Base-by-base conservation (phyloP, 1,140 invertebrate species). In the Drosophila seguyi region DNA sequence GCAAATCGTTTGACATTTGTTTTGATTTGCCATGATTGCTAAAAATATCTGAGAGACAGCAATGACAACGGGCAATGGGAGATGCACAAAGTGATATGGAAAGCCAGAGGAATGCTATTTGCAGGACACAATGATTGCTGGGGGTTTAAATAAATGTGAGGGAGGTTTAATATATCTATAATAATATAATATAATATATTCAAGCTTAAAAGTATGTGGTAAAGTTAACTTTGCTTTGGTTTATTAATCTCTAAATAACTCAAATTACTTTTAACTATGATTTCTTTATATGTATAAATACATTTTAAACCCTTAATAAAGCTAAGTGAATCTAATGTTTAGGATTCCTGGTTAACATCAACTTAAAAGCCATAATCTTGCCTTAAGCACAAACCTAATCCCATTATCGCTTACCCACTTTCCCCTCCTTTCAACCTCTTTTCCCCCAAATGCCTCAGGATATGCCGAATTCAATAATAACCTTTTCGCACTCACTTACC, bases 1-100 rank as follows among this genome's bases (percentile, higher is more conserved):
- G 81, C 77, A 88, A 88, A 88, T 88, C 85, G 85, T 90, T 88
- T 90, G 85, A 75, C 81, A 90, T 88, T 88, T 88, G 74, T 85
- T 88, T 90, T 90, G 81, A 88, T 90, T 90, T 79, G 50, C 85
- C 69, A 60, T 90, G 85, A 88, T 90, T 90, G 77, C 61, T 75
- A 69, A 85, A 90, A 72, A 81, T 73, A 73, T 76, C 50, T 27
- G 55, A 47, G 50, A 67, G 63, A 65, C 74, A 63, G 53, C 67
- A 58, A 45, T 76, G 81, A 50, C 66, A 72, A 29, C 36, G 38
- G 57, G 50, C 45, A 41, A 44, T 29, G 34, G 44, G 29, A 18
- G 62, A 2, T 25, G 36, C 22, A 36, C 18, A 36, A 38, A 34
- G 38, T 31, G 38, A 72, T 53, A 18, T 53, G 69, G 22, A 45